Conservation (phyloP, 1,140 invertebrate genomes). For the Pseudobourletiella spinata region DNA sequence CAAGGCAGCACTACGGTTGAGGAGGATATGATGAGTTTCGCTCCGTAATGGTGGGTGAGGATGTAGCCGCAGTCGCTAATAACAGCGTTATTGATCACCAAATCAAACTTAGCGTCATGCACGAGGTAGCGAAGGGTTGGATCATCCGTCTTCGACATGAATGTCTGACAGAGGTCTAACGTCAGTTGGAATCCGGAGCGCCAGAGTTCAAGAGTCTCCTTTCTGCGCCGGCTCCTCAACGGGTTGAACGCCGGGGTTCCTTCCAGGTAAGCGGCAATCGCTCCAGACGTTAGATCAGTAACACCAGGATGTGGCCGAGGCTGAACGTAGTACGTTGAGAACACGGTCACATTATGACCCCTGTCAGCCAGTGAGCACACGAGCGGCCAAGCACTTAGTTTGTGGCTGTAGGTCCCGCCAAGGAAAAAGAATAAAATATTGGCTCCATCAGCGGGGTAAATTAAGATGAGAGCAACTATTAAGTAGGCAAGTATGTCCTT, state of each 20-base stretch:
- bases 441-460: no score
- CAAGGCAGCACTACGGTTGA: background rate
- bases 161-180: background rate
- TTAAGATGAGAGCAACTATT: no score
- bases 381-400: conserved; percentile 4
- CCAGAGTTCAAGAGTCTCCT: no score
- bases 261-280: background rate
- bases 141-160: background rate
- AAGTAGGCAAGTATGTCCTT: no score
- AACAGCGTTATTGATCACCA: background rate
- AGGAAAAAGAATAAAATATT: no score
- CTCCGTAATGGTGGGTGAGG: background rate
- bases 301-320: conserved; percentile 1
- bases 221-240: background rate
- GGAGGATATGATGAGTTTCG: background rate
- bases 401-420: no score
- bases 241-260: background rate
- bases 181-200: background rate
- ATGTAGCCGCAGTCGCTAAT: background rate
- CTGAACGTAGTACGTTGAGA: conserved; percentile 2
- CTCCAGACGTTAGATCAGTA: background rate
- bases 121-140: background rate
- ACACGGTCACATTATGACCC: conserved; percentile 18
- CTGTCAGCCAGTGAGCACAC: conserved; percentile 11
- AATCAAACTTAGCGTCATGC: background rate